Evolutionary conservation across 2,113 vertebrate genomes (phyloP), one percentile per base, ranked within the genome.

Genomic region (Hystrix brachyura): DNA sequence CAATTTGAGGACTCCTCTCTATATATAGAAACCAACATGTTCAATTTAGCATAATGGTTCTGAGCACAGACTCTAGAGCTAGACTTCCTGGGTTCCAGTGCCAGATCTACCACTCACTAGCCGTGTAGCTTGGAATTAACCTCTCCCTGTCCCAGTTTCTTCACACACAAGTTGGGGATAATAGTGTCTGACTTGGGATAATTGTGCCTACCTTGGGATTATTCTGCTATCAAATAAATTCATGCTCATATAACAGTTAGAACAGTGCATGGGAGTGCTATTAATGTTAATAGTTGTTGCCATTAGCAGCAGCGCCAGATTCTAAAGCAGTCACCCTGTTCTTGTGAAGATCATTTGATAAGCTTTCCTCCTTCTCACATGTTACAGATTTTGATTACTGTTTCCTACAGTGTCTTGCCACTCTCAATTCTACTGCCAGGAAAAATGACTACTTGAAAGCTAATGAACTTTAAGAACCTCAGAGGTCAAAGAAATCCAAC

Each of bases 341-440:
- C 38, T 96, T 78, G 34, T 82, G 32, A 97, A 72, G 55, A 83
- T 90, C 64, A 82, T 90, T 96, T 94, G 85, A 69, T 87, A 92
- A 92, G 29, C 51, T 91, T 93, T 96, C 57, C 51, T 95, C 65
- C 59, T 95, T 53, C 46, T 95, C 27, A 83, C 12, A 51, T 93
- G 11, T 95, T 94, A 91, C 15, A 95, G 79, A 94, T 88, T 91
- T 94, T 84, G 32, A 59, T 76, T 93, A 79, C 55, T 78, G 0
- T 96, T 96, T 94, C 69, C 59, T 87, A 96, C 78, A 82, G 32
- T 91, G 83, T 96, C 60, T 83, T 94, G 23, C 65, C 55, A 93
- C 34, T 87, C 27, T 92, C 72, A 97, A 55, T 13, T 92, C 23
- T 87, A 65, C 79, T 91, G 19, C 48, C 29, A 90, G 59, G 80